Percentiles rank a stretch among this genome's conserved stretches.
Conservation (phyloP, 2,113 vertebrate genomes). For the Sterna hirundo region DNA sequence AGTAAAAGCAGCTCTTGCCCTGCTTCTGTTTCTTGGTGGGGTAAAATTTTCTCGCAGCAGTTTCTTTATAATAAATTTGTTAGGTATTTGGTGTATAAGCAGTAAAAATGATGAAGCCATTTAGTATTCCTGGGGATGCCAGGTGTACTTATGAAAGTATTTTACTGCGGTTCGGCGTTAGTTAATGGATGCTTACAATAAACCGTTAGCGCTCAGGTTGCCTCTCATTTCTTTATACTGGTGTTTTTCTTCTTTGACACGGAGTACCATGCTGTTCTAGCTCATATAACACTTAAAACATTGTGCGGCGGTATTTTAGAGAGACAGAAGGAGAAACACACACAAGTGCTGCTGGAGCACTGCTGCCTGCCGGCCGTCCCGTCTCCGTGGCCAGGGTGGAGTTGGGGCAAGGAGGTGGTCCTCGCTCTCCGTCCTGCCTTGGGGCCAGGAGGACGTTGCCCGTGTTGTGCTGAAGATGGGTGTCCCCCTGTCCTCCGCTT, state of each 20-base stretch:
- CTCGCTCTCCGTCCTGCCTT: rapidly evolving
- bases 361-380: not conserved
- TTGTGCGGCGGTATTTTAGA: not conserved
- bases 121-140: conserved; percentile 5
- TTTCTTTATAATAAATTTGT: not conserved
- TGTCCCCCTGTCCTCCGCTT: not conserved
- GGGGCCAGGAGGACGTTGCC: not conserved
- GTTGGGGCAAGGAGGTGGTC: not conserved
- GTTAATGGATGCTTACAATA: conserved; percentile 7
- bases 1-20: not conserved
- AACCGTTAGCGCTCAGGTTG: not conserved
- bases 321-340: not conserved
- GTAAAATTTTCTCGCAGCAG: not conserved
- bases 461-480: not conserved
- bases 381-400: rapidly evolving
- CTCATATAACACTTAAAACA: not conserved
- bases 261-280: not conserved
- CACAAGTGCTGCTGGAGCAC: rapidly evolving
- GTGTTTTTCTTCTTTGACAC: not conserved
- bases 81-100: not conserved
- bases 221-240: conserved; percentile 1
- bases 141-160: not conserved
- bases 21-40: not conserved
- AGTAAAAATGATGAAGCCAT: conserved; percentile 19
- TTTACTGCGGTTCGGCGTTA: conserved; percentile 4